Evolutionary conservation across 2,113 vertebrate species (phyloP).

Genomic region (Peromyscus polionotus): DNA sequence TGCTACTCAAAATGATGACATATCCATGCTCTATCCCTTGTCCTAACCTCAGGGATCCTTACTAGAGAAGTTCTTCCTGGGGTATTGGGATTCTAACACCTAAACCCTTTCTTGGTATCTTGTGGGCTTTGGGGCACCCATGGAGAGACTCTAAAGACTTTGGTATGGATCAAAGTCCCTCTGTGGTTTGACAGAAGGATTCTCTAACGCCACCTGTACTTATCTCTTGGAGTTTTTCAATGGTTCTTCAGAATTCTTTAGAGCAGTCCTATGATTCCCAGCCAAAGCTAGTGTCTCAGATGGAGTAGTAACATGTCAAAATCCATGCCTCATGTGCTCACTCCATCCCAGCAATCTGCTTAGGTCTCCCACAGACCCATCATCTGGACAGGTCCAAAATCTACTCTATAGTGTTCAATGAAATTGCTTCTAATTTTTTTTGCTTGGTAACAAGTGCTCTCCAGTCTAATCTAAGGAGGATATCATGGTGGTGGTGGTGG

Average conservation of each 20-base stretch:
- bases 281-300: neutral
- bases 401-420: neutral
- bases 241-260: neutral
- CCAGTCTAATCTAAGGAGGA: neutral
- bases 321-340: neutral
- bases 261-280: neutral
- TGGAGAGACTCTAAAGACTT: neutral
- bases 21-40: neutral
- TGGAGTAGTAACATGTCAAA: rapidly evolving
- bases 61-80: neutral
- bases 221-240: neutral
- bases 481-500: neutral
- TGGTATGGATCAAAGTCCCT: neutral
- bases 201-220: neutral
- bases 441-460: rapidly evolving
- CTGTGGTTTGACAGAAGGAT: neutral
- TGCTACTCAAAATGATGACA: neutral
- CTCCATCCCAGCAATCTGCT: neutral
- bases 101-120: too few species aligned
- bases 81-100: neutral
- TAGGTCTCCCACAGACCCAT: neutral
- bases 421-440: neutral
- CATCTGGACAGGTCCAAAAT: neutral
- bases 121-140: neutral
- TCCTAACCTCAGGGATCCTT: neutral